Base-by-base conservation (phyloP, 2,888 invertebrate species). In the Brachylomia viminalis region DNA sequence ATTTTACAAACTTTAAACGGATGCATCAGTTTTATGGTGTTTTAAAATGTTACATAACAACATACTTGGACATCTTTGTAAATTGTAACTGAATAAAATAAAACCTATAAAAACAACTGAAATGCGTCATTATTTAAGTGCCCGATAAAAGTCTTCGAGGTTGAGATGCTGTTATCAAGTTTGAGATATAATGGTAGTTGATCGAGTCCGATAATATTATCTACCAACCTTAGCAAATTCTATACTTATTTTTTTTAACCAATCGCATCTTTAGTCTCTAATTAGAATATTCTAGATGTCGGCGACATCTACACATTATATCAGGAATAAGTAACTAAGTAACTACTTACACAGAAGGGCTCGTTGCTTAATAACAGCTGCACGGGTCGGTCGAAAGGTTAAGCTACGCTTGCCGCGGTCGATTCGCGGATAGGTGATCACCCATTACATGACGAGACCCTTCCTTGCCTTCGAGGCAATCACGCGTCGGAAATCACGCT, bases 141-240 rank as follows among this genome's bases (percentile, higher is more conserved):
- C 13, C 58, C 49, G 77, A 79, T 79, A 76, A 67, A 47, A 56
- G 5, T 56, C 27, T 52, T 71, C 13, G 11, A 64, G 23, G 56
- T 59, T n/a, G 38, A 73, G 62, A 72, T 77, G 64, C 2, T 70
- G 62, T 69, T 75, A 86, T 85, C 84, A 69, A 20, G 15, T 65
- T 67, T 52, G 64, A 77, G 72, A 86, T 64, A 61, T 49, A 45
- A 47, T 45, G 23, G 13, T 42, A 56, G 20, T 73, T 54, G 58
- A 70, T 69, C 38, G 33, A 58, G 20, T 75, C 58, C 56, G 58
- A 79, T 38, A 33, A 10, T 42, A 70, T 72, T 70, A 77, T 86
- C 80, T 68, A 61, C 38, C 52, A 54, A 56, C 20, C 7, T 61
- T 61, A 65, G 69, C 49, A 62, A 20, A 38, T 20, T 42, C 6